Conservation (phyloP, 2,113 vertebrate species). For the Archilochus colubris region DNA sequence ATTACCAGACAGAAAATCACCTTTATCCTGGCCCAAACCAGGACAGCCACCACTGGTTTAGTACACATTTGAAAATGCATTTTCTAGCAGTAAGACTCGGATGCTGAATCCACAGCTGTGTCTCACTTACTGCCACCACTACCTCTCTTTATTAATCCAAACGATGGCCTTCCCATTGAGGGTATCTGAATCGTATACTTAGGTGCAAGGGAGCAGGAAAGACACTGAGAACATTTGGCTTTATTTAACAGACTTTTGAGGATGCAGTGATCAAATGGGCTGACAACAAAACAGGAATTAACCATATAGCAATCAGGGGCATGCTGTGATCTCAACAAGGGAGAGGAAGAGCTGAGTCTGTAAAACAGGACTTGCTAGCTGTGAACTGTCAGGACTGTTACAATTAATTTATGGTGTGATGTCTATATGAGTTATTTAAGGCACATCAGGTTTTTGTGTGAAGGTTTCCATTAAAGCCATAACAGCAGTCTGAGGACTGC, state of each 20-base stretch:
- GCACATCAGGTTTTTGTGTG: not conserved
- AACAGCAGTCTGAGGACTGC: not conserved
- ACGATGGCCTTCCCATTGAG: not conserved
- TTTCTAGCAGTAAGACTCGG: not conserved
- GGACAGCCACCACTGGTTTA: not conserved
- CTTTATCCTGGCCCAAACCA: not conserved
- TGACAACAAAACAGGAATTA: not conserved
- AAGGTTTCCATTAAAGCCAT: not conserved
- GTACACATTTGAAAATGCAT: not conserved
- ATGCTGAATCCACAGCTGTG: not conserved
- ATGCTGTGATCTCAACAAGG: not conserved
- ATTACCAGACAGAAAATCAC: too few species aligned
- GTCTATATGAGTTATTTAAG: not conserved
- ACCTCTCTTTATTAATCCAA: not conserved
- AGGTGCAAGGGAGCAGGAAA: not conserved
- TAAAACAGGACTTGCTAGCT: not conserved
- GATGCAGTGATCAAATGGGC: not conserved
- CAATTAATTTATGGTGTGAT: not conserved
- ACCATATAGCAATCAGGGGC: not conserved
- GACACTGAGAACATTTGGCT: not conserved
- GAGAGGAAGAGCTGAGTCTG: not conserved
- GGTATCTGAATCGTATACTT: not conserved
- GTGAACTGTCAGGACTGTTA: not conserved
- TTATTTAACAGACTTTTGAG: not conserved
- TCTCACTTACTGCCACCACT: not conserved